Conservation (phyloP, 2,797 vertebrate species). For the Pangasius sanitwongsei region DNA sequence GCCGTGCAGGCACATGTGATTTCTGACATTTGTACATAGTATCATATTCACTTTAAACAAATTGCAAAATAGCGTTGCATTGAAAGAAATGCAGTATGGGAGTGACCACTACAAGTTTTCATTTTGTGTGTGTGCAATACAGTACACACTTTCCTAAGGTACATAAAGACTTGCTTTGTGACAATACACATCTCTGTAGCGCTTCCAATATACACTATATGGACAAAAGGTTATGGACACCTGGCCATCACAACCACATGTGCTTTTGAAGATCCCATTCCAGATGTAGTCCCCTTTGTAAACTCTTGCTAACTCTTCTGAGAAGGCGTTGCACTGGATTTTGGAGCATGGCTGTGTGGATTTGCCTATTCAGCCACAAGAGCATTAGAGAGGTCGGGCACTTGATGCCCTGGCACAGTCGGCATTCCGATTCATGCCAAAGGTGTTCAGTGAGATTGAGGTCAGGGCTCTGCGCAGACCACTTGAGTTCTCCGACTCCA, state of each 20-base stretch:
- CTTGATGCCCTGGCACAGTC: background rate
- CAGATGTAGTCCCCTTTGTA: background rate
- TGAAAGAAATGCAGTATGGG: background rate
- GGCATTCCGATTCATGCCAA: background rate
- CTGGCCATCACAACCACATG: background rate
- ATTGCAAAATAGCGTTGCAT: background rate
- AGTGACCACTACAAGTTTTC: background rate
- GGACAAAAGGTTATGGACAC: background rate
- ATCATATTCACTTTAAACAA: background rate
- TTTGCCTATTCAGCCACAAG: background rate
- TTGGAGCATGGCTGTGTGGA: background rate
- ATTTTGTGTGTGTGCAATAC: background rate
- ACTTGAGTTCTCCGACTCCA: background rate
- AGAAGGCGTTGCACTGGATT: background rate
- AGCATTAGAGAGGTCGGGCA: background rate
- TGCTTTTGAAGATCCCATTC: background rate
- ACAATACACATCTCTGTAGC: background rate
- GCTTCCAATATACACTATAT: background rate
- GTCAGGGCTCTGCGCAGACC: background rate
- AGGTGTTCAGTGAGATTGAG: background rate
- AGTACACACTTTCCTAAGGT: background rate
- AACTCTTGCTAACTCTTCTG: background rate
- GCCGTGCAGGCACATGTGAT: conserved; percentile 2
- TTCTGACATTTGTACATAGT: background rate
- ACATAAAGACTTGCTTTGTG: background rate